phyloP scores from a whole-genome alignment of 2,797 vertebrate genomes.

The Harpagifer antarcticus region DNA sequence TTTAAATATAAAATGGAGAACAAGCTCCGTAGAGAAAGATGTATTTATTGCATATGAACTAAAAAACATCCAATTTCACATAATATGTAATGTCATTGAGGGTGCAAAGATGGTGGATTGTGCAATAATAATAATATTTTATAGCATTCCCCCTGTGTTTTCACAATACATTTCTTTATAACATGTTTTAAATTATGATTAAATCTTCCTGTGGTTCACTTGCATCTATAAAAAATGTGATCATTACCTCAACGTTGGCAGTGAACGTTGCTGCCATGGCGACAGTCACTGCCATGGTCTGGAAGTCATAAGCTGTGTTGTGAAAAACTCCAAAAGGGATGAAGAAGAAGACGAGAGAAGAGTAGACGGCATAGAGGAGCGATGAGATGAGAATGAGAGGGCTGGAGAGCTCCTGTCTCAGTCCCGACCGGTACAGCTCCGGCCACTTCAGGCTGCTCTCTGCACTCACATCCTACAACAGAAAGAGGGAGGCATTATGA shows the following conservation, averaged over 20 bases:
- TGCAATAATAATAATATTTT: not conserved
- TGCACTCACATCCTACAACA: conserved; percentile 86
- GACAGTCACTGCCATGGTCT: conserved; percentile 88
- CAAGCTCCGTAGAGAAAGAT: not conserved
- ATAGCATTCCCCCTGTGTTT: not conserved
- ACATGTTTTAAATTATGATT: not conserved
- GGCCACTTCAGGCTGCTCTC: conserved; percentile 87
- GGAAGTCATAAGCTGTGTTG: conserved; percentile 83
- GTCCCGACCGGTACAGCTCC: conserved; percentile 86
- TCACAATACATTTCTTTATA: not conserved
- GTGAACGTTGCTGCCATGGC: conserved; percentile 84
- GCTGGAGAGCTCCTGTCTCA: conserved; percentile 86
- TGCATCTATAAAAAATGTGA: not conserved
- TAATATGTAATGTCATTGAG: not conserved
- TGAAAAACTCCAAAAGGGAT: conserved; percentile 82
- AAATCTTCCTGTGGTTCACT: not conserved
- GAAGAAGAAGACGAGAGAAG: conserved; percentile 90
- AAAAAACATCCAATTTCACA: not conserved
- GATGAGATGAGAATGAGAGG: conserved; percentile 77
- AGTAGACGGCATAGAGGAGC: conserved; percentile 83
- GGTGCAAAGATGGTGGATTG: not conserved
- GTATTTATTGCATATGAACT: not conserved
- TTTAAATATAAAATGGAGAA: not conserved
- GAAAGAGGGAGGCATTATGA: not conserved
- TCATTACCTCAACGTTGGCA: conserved; percentile 87